Conservation (phyloP, 92 coral and sea anemone genomes). For the Epizoanthus rinbou region DNA sequence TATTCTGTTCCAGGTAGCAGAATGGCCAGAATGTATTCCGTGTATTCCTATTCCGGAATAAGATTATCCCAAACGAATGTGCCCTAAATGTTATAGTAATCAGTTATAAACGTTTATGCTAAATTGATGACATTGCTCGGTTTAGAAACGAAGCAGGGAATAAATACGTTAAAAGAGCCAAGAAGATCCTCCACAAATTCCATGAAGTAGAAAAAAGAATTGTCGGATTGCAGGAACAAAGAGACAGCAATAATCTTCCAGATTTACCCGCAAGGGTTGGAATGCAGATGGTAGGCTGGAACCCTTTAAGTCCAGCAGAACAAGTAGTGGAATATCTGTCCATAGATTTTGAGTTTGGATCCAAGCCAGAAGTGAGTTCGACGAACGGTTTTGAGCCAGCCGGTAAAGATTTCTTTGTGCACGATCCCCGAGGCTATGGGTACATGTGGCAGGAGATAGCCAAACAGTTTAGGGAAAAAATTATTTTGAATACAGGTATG, state of each 20-base stretch:
- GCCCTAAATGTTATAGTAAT: no score
- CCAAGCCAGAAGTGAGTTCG: slow-evolving; percentile 46
- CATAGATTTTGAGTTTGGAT: slow-evolving; percentile 62
- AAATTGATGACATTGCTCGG: neutral
- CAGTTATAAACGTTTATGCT: no score
- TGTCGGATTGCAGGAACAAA: slow-evolving; percentile 17
- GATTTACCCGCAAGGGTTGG: slow-evolving; percentile 60
- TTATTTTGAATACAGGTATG: slow-evolving; percentile 43
- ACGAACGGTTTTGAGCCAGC: slow-evolving; percentile 31
- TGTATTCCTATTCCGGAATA: no score
- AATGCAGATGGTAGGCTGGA: slow-evolving; percentile 58
- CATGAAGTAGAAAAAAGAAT: slow-evolving; percentile 39
- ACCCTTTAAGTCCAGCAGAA: slow-evolving; percentile 55
- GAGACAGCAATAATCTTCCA: slow-evolving; percentile 28
- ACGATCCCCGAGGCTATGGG: slow-evolving; percentile 61
- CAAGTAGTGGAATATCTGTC: slow-evolving; percentile 55
- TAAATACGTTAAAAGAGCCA: neutral
- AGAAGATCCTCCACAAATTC: neutral
- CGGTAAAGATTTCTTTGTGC: slow-evolving; percentile 56
- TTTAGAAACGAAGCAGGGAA: neutral
- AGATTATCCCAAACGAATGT: no score
- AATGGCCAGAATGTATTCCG: no score
- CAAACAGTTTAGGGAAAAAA: slow-evolving; percentile 47
- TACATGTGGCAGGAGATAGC: slow-evolving; percentile 54
- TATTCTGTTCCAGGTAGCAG: no score